Evolutionary conservation across 35 echinoderm and acorn worm genomes (phyloP).

Genomic region (Holothuria glaberrima): DNA sequence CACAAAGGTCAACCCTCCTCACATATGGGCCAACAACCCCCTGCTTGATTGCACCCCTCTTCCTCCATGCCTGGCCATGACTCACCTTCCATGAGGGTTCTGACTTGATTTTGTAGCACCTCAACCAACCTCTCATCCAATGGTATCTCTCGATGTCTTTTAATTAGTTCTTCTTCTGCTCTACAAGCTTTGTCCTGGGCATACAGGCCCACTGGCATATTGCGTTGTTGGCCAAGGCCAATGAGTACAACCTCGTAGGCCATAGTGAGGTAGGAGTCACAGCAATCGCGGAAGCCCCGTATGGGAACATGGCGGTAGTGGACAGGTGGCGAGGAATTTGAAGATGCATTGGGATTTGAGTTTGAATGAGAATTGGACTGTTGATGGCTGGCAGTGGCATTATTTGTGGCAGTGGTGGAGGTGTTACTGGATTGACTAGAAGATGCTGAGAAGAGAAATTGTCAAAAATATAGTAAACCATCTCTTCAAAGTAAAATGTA

Average conservation of each 20-base stretch:
- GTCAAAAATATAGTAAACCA: no score
- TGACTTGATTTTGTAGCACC: constrained; percentile 93
- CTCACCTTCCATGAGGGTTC: constrained; percentile 90
- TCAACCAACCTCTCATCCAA: constrained; percentile 87
- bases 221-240: constrained; percentile 93
- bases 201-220: constrained; percentile 95
- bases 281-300: constrained; percentile 63
- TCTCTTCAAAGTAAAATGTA: no score
- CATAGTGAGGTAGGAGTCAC: constrained; percentile 90
- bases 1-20: no score
- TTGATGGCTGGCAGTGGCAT: constrained; percentile 43
- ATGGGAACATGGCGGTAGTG: constrained; percentile 78
- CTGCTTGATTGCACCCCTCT: no score
- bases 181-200: constrained; percentile 97
- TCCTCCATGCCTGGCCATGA: no score
- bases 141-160: constrained; percentile 84
- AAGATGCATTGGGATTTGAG: constrained; percentile 13
- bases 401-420: constrained; percentile 34
- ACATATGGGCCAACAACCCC: no score
- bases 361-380: constrained; percentile 37
- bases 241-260: constrained; percentile 92
- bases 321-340: constrained; percentile 30
- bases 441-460: neutral
- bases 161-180: constrained; percentile 96
- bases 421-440: constrained; percentile 45